These are phyloP conservation scores for Chionis minor DNA, from an alignment of 2,113 vertebrate genomes.

Conservation along the genomic window DNA sequence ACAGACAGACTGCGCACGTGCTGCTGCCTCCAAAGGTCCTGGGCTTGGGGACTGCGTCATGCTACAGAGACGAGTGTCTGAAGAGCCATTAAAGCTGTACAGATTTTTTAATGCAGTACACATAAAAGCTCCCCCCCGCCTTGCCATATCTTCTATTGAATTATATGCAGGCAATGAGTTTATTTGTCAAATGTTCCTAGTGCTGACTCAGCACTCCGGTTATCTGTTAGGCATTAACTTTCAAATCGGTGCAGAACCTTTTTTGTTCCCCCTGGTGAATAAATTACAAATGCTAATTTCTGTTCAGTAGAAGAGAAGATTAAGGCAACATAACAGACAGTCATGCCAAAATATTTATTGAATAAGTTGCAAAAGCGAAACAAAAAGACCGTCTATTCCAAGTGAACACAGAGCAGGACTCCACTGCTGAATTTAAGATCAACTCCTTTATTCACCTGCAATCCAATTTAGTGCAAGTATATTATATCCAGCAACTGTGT, in stretches of 20 bases:
- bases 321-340: neutral
- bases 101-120: fast-evolving
- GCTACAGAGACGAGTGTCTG: fast-evolving
- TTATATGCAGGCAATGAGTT: neutral
- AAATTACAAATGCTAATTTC: slow-evolving; percentile 35
- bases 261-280: neutral
- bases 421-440: neutral
- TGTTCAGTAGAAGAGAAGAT: neutral
- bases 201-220: neutral
- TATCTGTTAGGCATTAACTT: neutral
- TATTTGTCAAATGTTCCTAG: neutral
- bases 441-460: neutral
- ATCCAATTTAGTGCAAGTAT: neutral
- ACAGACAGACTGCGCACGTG: fast-evolving
- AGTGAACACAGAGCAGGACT: neutral
- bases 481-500: neutral
- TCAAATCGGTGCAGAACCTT: neutral
- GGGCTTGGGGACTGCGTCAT: neutral
- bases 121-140: neutral
- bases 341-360: slow-evolving; percentile 13
- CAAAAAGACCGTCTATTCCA: neutral
- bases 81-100: fast-evolving
- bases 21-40: neutral
- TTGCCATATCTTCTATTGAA: neutral
- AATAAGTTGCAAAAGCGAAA: neutral